Evolutionary conservation across 2,113 vertebrate genomes (phyloP), one percentile per base, ranked within the genome.

Genomic region (Engystomops pustulosus): DNA sequence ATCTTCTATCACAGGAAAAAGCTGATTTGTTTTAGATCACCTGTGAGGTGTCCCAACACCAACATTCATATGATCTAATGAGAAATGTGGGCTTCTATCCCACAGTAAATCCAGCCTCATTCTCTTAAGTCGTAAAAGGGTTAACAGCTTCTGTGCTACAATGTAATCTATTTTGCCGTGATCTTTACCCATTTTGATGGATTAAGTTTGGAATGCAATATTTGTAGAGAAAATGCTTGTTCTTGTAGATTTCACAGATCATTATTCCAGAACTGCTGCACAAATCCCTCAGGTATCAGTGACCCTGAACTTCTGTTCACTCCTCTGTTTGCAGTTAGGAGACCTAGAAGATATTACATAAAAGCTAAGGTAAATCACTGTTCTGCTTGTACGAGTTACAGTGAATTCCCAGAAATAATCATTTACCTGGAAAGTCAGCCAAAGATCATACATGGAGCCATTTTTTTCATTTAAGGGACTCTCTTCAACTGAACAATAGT

Each of bases 271-370:
- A 10, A 20, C 25, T 5, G 27, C 71, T 10, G 45, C 18, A 32
- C 25, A 51, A 51, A 32, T 45, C 27, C 72, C 45, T 51, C 5
- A 76, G 72, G 72, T 51, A 18, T 20, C 71, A 14, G 5, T 18
- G 71, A 76, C 72, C 72, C 30, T 76, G 25, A 76, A 76, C 72
- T 51, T 76, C 47, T 51, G 27, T 76, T 36, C 45, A 34, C 47
- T 49, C 45, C 45, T 10, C 44, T 51, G 45, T 49, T 49, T 49
- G 14, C 44, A 74, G 44, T 49, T 10, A 32, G 71, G 36, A 70
- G 36, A n/a, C 68, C 68, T 44, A 23, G 3, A 41, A 6, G n/a
- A 70, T 44, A 25, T 70, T 70, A 44, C 10, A 70, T 38, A 44
- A 44, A 11, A 36, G 20, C 36, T 23, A 4, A 44, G n/a, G 10